A percentile compares a stretch with the other conserved stretches of the same genome.
These are phyloP conservation scores for Calidris pygmaea DNA, from an alignment of 2,113 vertebrate species.

Conservation along the genomic window DNA sequence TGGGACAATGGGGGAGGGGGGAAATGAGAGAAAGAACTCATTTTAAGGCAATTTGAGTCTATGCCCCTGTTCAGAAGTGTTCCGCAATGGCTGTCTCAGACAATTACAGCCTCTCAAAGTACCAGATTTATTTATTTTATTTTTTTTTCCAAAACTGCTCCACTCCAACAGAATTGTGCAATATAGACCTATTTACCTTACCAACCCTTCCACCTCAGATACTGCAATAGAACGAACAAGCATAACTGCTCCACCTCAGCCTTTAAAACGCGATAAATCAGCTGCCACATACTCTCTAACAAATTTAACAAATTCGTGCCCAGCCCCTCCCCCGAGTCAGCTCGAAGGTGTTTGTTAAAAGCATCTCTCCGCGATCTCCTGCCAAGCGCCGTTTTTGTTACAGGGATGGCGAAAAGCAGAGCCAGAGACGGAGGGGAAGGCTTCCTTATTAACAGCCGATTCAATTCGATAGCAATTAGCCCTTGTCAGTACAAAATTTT, in stretches of 20 bases:
- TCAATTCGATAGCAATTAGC: neutral
- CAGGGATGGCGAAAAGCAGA: neutral
- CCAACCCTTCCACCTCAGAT: neutral
- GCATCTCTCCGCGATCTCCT: conserved; percentile 11
- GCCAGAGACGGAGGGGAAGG: neutral
- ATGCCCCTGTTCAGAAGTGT: neutral
- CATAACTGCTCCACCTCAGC: neutral
- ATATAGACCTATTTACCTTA: conserved; percentile 55
- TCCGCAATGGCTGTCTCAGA: conserved; percentile 33
- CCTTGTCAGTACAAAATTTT: neutral
- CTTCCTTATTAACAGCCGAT: neutral
- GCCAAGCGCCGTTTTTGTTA: conserved; percentile 5
- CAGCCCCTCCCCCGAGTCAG: conserved; percentile 5
- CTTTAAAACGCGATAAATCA: conserved; percentile 24
- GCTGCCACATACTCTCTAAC: conserved; percentile 4
- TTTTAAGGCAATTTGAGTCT: conserved; percentile 18
- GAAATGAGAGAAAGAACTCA: conserved; percentile 13
- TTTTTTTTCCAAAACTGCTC: neutral
- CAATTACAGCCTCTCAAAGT: conserved; percentile 40
- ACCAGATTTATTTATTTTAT: neutral
- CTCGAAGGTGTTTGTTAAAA: conserved; percentile 35
- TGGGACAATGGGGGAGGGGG: conserved; percentile 53
- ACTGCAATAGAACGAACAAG: neutral
- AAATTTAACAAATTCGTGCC: conserved; percentile 24
- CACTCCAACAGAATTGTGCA: conserved; percentile 41